A percentile compares a stretch with the other conserved stretches of the same genome.
Evolutionary conservation across 2,113 vertebrate genomes (phyloP).

Genomic region (Burhinus bistriatus): DNA sequence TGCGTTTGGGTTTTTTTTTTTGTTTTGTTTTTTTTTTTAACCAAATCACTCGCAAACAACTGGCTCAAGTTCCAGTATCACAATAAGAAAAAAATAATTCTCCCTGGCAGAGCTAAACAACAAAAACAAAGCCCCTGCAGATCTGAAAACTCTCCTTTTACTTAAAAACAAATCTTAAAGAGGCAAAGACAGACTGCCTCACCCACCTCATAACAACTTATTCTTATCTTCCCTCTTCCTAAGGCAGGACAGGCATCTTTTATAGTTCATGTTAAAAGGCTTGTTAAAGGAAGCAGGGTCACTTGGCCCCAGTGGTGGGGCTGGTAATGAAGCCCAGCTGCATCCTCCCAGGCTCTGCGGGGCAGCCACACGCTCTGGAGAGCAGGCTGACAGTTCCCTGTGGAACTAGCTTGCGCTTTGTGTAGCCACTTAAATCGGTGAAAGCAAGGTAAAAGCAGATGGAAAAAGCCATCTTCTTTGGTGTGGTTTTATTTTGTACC

Average conservation of each 20-base stretch:
- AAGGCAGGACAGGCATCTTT: neutral
- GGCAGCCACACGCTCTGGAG: neutral
- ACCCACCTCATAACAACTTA: fast-evolving
- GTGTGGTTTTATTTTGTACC: neutral
- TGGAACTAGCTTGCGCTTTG: neutral
- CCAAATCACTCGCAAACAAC: neutral
- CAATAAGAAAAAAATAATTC: neutral
- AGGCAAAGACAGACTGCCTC: fast-evolving
- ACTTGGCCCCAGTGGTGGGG: neutral
- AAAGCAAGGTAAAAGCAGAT: neutral
- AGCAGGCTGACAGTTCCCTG: neutral
- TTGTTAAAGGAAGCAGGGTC: neutral
- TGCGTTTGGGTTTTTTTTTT: too few species aligned
- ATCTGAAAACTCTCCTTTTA: neutral
- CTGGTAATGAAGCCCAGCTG: constrained; percentile 9
- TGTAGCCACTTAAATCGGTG: neutral
- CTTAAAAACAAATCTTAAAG: neutral
- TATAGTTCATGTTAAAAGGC: neutral
- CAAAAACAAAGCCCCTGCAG: neutral
- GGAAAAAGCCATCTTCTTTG: neutral
- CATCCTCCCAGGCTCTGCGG: fast-evolving
- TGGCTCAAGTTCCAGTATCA: neutral
- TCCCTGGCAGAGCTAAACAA: neutral
- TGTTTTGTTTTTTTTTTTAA: neutral
- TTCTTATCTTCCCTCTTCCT: fast-evolving